Evolutionary conservation across 1,140 invertebrate species (phyloP).

Genomic region (Papilio polytes): DNA sequence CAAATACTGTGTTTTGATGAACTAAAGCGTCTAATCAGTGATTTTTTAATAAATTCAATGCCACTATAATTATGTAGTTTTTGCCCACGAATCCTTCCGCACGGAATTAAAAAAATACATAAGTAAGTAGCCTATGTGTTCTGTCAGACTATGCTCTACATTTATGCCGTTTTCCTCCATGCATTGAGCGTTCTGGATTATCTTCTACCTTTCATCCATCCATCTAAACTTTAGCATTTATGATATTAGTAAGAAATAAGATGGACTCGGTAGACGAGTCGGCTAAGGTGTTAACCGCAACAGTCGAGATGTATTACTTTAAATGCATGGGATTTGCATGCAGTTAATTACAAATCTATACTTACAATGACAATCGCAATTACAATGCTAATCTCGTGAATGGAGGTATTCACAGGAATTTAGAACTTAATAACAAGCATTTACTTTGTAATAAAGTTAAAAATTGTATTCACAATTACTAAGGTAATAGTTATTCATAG

Average conservation of each 20-base stretch:
- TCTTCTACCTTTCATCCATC: too few relatives aligned
- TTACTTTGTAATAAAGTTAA: neutral
- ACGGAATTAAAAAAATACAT: too few relatives aligned
- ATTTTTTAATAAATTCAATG: too few relatives aligned
- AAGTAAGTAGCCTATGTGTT: too few relatives aligned
- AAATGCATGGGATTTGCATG: neutral
- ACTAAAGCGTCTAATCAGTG: neutral
- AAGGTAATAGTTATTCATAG: neutral
- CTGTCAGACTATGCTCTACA: too few relatives aligned
- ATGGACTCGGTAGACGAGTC: neutral
- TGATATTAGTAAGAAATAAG: too few relatives aligned
- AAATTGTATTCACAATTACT: neutral
- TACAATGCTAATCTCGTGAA: neutral
- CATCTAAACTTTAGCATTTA: too few relatives aligned
- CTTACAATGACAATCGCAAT: slow-evolving; percentile 4
- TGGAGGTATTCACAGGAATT: neutral
- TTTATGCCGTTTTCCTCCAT: too few relatives aligned
- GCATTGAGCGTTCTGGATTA: too few relatives aligned
- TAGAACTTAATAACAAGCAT: neutral
- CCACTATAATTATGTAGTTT: too few relatives aligned
- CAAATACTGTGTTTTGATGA: neutral
- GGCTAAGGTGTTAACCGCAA: neutral
- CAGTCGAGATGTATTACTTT: neutral
- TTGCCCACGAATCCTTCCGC: too few relatives aligned
- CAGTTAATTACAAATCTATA: neutral